Percentiles rank a stretch among this genome's conserved stretches.
These are phyloP conservation scores for Hetaerina americana DNA, from an alignment of 1,140 invertebrate genomes.

Conservation along the genomic window DNA sequence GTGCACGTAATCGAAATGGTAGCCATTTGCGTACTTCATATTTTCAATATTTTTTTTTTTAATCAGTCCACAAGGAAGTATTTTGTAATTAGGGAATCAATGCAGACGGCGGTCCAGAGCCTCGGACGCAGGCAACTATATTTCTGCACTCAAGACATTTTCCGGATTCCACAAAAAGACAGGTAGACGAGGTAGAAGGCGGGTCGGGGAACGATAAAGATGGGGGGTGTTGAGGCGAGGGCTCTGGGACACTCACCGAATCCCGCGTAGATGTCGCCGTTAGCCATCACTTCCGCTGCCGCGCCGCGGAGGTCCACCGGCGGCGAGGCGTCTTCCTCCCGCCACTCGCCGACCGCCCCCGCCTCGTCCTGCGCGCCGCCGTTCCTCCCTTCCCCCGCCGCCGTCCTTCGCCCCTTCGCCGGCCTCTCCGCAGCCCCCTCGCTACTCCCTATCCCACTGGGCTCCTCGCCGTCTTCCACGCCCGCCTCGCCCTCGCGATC, in stretches of 20 bases:
- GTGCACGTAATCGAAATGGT: too few relatives aligned
- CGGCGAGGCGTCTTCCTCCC: neutral
- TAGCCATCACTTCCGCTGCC: neutral
- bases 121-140: too few relatives aligned
- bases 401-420: neutral
- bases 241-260: neutral
- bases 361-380: neutral
- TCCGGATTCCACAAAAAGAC: neutral
- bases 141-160: too few relatives aligned
- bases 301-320: neutral
- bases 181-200: neutral
- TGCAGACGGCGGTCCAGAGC: too few relatives aligned
- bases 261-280: neutral
- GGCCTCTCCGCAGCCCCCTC: neutral
- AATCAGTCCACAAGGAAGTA: too few relatives aligned
- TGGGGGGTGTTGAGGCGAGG: neutral
- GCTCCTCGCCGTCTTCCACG: neutral
- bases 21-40: too few relatives aligned
- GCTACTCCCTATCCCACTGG: too few relatives aligned
- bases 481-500: neutral
- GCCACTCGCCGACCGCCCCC: too few relatives aligned
- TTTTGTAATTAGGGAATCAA: too few relatives aligned
- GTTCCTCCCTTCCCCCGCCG: neutral
- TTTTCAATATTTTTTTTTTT: too few relatives aligned
- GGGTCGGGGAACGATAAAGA: neutral